Evolutionary conservation across 2,113 vertebrate species (phyloP).

Genomic region (Cercopithecus mona): DNA sequence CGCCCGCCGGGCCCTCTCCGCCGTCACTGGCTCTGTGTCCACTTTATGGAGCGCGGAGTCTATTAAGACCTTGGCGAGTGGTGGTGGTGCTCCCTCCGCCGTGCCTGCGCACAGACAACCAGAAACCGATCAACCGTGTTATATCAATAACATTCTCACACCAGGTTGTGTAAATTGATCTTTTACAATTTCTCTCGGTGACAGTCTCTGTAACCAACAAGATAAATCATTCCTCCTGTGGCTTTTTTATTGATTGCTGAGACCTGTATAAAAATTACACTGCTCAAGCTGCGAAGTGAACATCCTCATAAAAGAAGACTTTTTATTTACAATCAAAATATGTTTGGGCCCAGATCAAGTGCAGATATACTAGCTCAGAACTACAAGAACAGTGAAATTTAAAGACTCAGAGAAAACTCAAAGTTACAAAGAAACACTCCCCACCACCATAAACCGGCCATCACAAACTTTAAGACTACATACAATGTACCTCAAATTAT

Average conservation of each 20-base stretch:
- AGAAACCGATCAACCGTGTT: conserved; percentile 89
- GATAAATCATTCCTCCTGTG: conserved; percentile 94
- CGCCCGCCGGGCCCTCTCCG: conserved; percentile 52
- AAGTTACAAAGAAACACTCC: conserved; percentile 52
- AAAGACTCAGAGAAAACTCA: conserved; percentile 67
- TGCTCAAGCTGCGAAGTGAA: conserved; percentile 87
- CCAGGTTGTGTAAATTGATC: conserved; percentile 96
- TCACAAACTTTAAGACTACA: conserved; percentile 57
- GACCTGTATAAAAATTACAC: conserved; percentile 91
- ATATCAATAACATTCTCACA: conserved; percentile 93
- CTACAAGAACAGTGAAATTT: conserved; percentile 74
- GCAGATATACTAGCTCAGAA: conserved; percentile 80
- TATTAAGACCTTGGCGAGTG: conserved; percentile 85
- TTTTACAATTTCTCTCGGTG: conserved; percentile 95
- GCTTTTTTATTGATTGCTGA: conserved; percentile 92
- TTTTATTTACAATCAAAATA: conserved; percentile 89
- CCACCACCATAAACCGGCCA: background rate
- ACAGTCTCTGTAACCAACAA: conserved; percentile 92
- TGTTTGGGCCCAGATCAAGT: conserved; percentile 80
- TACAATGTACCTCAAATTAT: background rate
- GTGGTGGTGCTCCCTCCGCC: conserved; percentile 67
- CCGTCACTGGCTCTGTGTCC: conserved; percentile 83
- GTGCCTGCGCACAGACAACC: conserved; percentile 78
- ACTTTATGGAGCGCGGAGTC: conserved; percentile 83
- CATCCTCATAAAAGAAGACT: conserved; percentile 88